Evolutionary conservation across 2,888 invertebrate genomes (phyloP).

Genomic region (Volucella inanis): DNA sequence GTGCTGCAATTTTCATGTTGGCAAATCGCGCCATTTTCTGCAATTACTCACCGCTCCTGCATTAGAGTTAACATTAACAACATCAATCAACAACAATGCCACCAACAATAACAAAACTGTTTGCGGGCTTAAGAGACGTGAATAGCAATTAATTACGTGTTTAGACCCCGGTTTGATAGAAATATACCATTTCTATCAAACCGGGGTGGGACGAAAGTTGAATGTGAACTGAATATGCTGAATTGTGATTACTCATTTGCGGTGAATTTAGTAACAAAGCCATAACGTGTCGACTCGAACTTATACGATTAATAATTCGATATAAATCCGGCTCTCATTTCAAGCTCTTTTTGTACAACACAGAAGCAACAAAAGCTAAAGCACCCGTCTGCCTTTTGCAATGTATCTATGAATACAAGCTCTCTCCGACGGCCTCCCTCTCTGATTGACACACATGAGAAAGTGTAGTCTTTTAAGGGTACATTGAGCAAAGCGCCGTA

Average conservation of each 20-base stretch:
- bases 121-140: slow-evolving; percentile 37
- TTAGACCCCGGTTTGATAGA: slow-evolving; percentile 4
- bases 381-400: background rate
- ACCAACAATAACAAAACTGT: background rate
- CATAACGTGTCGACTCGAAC: slow-evolving; percentile 3
- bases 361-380: slow-evolving; percentile 2
- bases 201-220: no score
- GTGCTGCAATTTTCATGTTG: slow-evolving; percentile 45
- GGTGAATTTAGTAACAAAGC: slow-evolving; percentile 55
- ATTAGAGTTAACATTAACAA: background rate
- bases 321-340: slow-evolving; percentile 53
- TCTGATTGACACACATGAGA: slow-evolving; percentile 62
- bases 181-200: background rate
- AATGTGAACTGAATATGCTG: background rate
- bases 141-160: slow-evolving; percentile 55
- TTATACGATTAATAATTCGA: slow-evolving; percentile 38
- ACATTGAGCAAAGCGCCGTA: slow-evolving; percentile 63
- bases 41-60: background rate
- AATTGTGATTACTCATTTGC: slow-evolving; percentile 37
- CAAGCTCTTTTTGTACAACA: slow-evolving; percentile 13
- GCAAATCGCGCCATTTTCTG: slow-evolving; percentile 30
- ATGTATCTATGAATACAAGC: background rate
- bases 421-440: background rate
- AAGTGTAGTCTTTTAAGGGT: slow-evolving; percentile 67
- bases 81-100: no score